Base-by-base conservation (phyloP, 37 sponge, comb jelly and placozoan genomes). In the Tethya wilhelma region DNA sequence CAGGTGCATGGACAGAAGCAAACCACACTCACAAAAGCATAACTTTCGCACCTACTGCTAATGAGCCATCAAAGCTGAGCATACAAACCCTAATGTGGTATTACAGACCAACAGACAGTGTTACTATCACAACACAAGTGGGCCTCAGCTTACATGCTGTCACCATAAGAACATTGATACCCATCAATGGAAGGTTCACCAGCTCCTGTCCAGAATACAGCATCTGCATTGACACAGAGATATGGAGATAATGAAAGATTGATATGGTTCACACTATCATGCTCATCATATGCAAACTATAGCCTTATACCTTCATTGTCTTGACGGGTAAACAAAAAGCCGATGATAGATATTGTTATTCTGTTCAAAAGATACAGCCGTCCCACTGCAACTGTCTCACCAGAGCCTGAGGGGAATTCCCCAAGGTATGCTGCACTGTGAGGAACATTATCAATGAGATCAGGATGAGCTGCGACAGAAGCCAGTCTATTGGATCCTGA, bases 281-380 rank as follows among this genome's bases (percentile, higher is more conserved):
- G 20, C 25, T 22, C 8, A 63, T 20, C 8, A 11, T 63, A n/a
- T n/a, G n/a, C n/a, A n/a, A n/a, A n/a, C n/a, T n/a, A n/a, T n/a
- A n/a, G n/a, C 19, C 4, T 38, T 9, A 67, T 37, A 34, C 42
- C 12, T 67, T n/a, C 42, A 67, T 38, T 67, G 6, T 60, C 63
- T 60, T 60, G 63, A 8, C 22, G 63, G 11, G 22, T n/a, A 7
- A 7, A 60, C 12, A 17, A n/a, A 40, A 67, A 67, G 11, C 69
- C 38, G n/a, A 67, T 9, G 4, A 67, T n/a, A 39, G 69, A 37
- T 36, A 37, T 36, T 7, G 69, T 67, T 40, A 39, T 9, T 34
- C 69, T 34, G 40, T 67, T 23, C 20, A 67, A 9, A n/a, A 67
- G 69, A 67, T 67, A 67, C 11, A 34, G 39, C 9, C 69, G 39